A percentile compares a stretch with the other conserved stretches of the same genome.
Conservation (phyloP, 1,140 invertebrate species). For the Pseudomyrmex dendroicus region DNA sequence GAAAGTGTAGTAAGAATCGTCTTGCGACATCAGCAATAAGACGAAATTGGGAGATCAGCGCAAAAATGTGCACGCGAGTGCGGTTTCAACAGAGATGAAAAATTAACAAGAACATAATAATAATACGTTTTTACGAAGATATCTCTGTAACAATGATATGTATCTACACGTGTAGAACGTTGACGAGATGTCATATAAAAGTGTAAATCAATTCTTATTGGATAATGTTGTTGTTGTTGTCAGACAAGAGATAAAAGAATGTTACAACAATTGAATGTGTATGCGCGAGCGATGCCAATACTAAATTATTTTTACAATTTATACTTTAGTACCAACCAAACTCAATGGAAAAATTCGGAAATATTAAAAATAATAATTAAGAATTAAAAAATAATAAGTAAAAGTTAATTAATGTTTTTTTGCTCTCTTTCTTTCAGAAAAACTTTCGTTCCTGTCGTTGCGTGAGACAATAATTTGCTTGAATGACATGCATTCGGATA, state of each 20-base stretch:
- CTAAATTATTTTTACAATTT: too few species aligned
- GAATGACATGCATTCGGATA: constrained; percentile 57
- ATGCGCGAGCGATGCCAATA: not conserved
- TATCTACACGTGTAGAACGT: not conserved
- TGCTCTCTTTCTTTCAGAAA: not conserved
- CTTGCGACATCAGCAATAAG: not conserved
- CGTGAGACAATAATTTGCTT: not conserved
- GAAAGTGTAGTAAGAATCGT: constrained; percentile 25
- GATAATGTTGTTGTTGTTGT: not conserved
- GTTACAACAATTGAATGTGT: not conserved
- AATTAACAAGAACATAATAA: not conserved
- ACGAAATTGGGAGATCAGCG: not conserved
- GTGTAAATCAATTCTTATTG: not conserved
- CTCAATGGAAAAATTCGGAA: too few species aligned
- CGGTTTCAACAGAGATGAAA: not conserved
- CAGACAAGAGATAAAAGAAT: not conserved
- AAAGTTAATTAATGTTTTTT: not conserved
- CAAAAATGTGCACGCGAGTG: constrained; percentile 6
- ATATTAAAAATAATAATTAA: too few species aligned
- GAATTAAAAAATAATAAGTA: too few species aligned
- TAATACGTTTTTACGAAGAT: not conserved
- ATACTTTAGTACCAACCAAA: too few species aligned
- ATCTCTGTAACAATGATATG: not conserved
- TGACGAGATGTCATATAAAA: not conserved
- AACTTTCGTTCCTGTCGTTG: not conserved